phyloP scores from a whole-genome alignment of 2,797 vertebrate species.

The Glossophaga mutica region DNA sequence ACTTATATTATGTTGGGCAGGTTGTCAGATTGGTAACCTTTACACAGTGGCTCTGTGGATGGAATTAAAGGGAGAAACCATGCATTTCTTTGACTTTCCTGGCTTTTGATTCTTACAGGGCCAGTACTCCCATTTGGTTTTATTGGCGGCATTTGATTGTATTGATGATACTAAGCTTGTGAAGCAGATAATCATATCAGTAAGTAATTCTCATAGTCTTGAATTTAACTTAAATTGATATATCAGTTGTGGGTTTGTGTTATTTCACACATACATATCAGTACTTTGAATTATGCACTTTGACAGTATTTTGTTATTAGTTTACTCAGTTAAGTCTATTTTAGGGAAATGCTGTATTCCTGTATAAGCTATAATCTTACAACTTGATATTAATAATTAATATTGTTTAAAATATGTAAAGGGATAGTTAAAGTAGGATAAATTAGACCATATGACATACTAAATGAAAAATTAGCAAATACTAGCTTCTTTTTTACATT shows the following conservation, averaged over 20 bases:
- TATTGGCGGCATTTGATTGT: conserved; percentile 94
- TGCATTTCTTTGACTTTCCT: not conserved
- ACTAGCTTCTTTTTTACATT: not conserved
- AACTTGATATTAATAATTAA: not conserved
- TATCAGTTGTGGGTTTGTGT: not conserved
- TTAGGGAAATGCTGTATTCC: not conserved
- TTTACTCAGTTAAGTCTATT: not conserved
- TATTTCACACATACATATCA: not conserved
- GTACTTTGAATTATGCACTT: not conserved
- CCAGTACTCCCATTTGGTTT: conserved; percentile 93
- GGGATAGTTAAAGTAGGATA: not conserved
- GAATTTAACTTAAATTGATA: not conserved
- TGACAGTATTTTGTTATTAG: not conserved
- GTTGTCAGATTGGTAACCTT: not conserved
- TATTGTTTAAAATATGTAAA: not conserved
- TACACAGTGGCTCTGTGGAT: not conserved
- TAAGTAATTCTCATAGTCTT: conserved; percentile 80
- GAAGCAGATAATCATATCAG: conserved; percentile 93
- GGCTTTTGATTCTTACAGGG: conserved; percentile 83
- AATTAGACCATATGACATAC: not conserved
- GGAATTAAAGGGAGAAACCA: not conserved
- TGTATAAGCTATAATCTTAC: not conserved
- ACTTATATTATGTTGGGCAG: not conserved
- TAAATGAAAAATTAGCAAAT: conserved; percentile 9
- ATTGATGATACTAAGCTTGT: conserved; percentile 98